Evolutionary conservation across 2,888 invertebrate genomes (phyloP).

Genomic region (Cryptocephalus moraei): DNA sequence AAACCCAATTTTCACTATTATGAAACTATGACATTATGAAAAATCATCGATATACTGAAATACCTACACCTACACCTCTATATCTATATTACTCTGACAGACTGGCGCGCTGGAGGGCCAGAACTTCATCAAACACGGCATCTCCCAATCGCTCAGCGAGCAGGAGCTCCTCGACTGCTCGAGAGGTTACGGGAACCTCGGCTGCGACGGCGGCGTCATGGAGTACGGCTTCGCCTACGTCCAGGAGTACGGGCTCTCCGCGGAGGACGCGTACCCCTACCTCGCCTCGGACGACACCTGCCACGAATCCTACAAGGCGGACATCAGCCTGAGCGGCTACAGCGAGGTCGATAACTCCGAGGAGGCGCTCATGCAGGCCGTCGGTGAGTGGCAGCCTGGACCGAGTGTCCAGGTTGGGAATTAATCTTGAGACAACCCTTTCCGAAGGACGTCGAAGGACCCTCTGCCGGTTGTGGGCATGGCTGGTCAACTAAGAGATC

Average conservation of each 20-base stretch:
- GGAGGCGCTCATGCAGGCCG: neutral
- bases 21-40: neutral
- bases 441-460: no score
- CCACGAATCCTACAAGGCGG: slow-evolving; percentile 8
- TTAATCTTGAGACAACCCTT: no score
- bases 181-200: neutral
- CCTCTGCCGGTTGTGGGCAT: no score
- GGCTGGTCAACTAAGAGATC: no score
- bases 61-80: neutral
- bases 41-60: neutral
- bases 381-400: neutral
- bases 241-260: neutral
- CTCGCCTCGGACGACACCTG: no score
- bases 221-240: neutral
- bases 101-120: neutral
- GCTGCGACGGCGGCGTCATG: neutral
- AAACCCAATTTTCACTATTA: neutral
- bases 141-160: neutral
- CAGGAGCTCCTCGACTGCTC: neutral
- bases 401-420: neutral
- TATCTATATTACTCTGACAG: no score
- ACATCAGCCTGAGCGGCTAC: neutral
- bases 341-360: neutral
- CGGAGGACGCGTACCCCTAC: neutral
- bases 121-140: neutral